Conservation (phyloP, 2,888 invertebrate species). For the Schizaphis graminum region DNA sequence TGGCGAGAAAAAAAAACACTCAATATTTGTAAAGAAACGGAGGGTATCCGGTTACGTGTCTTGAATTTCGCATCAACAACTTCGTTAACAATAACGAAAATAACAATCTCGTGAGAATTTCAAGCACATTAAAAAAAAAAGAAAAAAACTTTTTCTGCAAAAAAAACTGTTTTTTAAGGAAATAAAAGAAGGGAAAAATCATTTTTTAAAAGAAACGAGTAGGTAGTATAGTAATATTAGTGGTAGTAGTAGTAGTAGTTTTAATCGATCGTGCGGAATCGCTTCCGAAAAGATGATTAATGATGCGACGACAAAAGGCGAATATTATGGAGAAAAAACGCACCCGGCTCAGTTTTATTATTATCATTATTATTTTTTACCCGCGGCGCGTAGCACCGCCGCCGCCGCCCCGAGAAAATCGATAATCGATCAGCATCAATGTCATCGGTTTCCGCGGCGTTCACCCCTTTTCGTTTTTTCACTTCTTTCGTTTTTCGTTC, state of each 20-base stretch:
- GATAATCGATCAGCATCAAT: conserved; percentile 65
- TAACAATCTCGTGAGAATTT: conserved; percentile 65
- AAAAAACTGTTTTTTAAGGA: conserved; percentile 56
- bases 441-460: conserved; percentile 63
- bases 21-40: conserved; percentile 64
- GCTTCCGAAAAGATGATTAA: conserved; percentile 65
- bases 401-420: conserved; percentile 54
- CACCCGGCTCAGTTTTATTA: conserved; percentile 54
- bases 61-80: conserved; percentile 66
- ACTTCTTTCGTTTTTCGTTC: conserved; percentile 22
- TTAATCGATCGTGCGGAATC: conserved; percentile 64
- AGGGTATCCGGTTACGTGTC: conserved; percentile 65
- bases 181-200: conserved; percentile 58
- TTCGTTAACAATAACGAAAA: conserved; percentile 63
- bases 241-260: conserved; percentile 40
- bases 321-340: conserved; percentile 43
- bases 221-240: neutral
- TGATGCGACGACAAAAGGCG: conserved; percentile 59
- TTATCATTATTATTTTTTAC: conserved; percentile 45
- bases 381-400: neutral
- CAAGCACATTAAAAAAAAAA: conserved; percentile 53
- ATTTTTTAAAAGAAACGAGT: conserved; percentile 64
- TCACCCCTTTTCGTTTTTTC: conserved; percentile 54
- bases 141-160: conserved; percentile 37
- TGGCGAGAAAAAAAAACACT: conserved; percentile 61